A percentile compares a stretch with the other conserved stretches of the same genome.
Evolutionary conservation across 2,888 invertebrate genomes (phyloP).

Genomic region (Gasteruption jaculator): DNA sequence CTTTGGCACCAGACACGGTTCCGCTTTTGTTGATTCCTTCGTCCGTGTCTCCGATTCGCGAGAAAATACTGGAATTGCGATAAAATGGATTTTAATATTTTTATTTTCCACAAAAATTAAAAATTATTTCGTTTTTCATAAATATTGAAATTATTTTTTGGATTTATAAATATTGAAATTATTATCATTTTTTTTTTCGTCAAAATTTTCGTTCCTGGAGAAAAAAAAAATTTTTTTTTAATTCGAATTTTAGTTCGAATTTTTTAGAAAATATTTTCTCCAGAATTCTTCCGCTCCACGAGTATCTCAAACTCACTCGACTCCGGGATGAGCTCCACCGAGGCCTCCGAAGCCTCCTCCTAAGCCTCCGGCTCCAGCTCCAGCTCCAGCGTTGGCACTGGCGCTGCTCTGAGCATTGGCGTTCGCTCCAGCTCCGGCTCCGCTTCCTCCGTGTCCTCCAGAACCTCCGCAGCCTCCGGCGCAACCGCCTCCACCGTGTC

Average conservation of each 20-base stretch:
- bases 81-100: too few species aligned
- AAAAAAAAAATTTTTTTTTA: too few species aligned
- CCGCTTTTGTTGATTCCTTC: conserved; percentile 49
- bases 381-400: conserved; percentile 18
- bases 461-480: conserved; percentile 14
- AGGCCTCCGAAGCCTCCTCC: conserved; percentile 13
- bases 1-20: conserved; percentile 50
- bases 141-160: too few species aligned
- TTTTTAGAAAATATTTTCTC: too few species aligned
- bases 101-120: too few species aligned
- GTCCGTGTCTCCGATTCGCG: conserved; percentile 49
- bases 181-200: too few species aligned
- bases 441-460: conserved; percentile 12
- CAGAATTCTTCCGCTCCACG: too few species aligned
- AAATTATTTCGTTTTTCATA: too few species aligned
- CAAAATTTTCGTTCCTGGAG: too few species aligned
- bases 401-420: conserved; percentile 22
- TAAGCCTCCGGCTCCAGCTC: conserved; percentile 12
- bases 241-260: too few species aligned
- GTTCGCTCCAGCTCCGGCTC: conserved; percentile 3
- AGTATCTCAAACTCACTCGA: conserved; percentile 27
- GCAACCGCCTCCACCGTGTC: conserved; percentile 10
- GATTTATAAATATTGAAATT: too few species aligned
- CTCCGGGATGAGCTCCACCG: conserved; percentile 18
- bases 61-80: conserved; percentile 33